Conservation (phyloP, 2,888 invertebrate genomes). For the Sinelater perroti region DNA sequence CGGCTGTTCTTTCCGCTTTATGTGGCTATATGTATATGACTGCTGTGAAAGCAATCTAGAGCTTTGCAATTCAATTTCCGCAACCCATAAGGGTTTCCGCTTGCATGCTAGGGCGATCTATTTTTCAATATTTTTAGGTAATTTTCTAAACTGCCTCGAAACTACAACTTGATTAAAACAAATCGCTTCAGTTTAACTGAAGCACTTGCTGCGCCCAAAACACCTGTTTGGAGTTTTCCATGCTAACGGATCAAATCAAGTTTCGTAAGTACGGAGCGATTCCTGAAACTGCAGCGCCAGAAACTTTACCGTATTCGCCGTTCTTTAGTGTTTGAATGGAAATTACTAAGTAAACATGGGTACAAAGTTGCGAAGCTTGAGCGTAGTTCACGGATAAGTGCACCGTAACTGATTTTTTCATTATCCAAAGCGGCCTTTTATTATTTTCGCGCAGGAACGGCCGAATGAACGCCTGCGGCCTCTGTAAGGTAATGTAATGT, state of each 20-base stretch:
- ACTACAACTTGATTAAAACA: conserved; percentile 14
- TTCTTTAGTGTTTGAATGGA: conserved; percentile 13
- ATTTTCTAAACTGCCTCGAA: background rate
- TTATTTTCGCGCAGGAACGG: background rate
- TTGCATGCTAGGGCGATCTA: too few relatives aligned
- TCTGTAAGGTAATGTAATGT: too few relatives aligned
- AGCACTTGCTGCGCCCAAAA: conserved; percentile 2
- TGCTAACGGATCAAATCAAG: conserved; percentile 5
- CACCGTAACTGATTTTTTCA: conserved; percentile 9
- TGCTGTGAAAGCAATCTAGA: conserved; percentile 12
- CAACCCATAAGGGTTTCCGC: too few relatives aligned
- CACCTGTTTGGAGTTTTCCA: conserved; percentile 10
- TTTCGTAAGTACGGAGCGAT: background rate
- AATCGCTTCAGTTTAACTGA: conserved; percentile 13
- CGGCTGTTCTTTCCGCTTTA: conserved; percentile 21
- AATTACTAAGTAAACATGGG: conserved; percentile 10
- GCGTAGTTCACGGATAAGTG: conserved; percentile 1
- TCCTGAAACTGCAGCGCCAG: conserved; percentile 6
- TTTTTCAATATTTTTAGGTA: too few relatives aligned
- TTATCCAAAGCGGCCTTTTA: conserved; percentile 23
- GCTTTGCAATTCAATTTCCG: conserved; percentile 6
- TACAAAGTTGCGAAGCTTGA: conserved; percentile 11
- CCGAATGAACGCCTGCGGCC: too few relatives aligned
- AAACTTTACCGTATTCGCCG: background rate
- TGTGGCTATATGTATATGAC: conserved; percentile 24